Conservation (phyloP, 1,140 invertebrate species). For the Aphaenogaster rudis region DNA sequence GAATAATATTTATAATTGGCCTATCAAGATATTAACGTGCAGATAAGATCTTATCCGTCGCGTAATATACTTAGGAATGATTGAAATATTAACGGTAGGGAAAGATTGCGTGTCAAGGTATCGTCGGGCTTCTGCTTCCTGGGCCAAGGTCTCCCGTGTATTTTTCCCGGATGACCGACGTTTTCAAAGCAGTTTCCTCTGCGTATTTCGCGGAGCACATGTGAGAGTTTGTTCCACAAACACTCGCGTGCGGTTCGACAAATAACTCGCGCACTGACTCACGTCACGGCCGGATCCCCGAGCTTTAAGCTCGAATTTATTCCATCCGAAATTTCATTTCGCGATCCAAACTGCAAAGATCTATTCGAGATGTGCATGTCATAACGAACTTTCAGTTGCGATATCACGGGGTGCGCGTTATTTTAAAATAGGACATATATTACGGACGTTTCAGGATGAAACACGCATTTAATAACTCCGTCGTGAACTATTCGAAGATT, state of each 20-base stretch:
- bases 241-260: conserved; percentile 28
- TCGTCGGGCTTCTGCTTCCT: conserved; percentile 14
- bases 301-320: conserved; percentile 28
- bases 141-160: conserved; percentile 37
- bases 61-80: background rate
- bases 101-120: conserved; percentile 46
- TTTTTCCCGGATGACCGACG: conserved; percentile 49
- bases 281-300: background rate
- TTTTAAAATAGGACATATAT: background rate
- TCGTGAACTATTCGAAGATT: background rate
- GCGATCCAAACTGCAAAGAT: conserved; percentile 13
- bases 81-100: conserved; percentile 46
- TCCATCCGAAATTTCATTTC: conserved; percentile 21
- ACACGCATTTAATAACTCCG: background rate
- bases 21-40: conserved; percentile 12
- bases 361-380: conserved; percentile 15
- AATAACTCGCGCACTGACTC: conserved; percentile 31
- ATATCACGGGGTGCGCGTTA: conserved; percentile 2
- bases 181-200: conserved; percentile 45
- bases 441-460: background rate
- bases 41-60: conserved; percentile 12
- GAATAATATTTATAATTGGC: conserved; percentile 14
- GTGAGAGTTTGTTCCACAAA: conserved; percentile 44
- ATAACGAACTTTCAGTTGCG: conserved; percentile 22
- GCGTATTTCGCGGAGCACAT: conserved; percentile 5